Evolutionary conservation across 2,888 invertebrate genomes (phyloP).

Genomic region (Orthosia gracilis): DNA sequence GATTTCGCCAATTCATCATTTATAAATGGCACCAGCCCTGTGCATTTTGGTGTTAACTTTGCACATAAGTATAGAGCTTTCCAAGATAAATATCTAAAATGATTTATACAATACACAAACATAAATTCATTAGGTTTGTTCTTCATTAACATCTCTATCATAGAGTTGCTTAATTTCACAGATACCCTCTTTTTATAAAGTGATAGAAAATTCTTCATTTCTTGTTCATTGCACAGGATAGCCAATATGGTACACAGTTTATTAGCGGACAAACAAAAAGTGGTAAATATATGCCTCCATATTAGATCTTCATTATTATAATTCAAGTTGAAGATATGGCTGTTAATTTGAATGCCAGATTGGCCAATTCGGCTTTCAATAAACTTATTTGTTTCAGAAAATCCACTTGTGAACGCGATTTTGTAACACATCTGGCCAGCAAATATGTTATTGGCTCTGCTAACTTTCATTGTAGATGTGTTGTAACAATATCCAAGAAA

Average conservation of each 20-base stretch:
- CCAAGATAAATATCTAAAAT: slow-evolving; percentile 86
- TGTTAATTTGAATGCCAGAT: slow-evolving; percentile 85
- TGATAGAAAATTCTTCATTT: slow-evolving; percentile 77
- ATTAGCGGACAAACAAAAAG: slow-evolving; percentile 87
- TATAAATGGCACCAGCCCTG: slow-evolving; percentile 76
- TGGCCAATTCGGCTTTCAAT: slow-evolving; percentile 85
- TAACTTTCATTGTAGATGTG: slow-evolving; percentile 81
- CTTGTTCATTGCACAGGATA: slow-evolving; percentile 77
- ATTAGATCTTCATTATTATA: slow-evolving; percentile 82
- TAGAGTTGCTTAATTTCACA: slow-evolving; percentile 83
- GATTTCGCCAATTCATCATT: slow-evolving; percentile 82
- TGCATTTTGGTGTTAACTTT: slow-evolving; percentile 82
- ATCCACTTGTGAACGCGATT: slow-evolving; percentile 82
- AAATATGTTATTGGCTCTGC: slow-evolving; percentile 83
- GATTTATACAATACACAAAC: slow-evolving; percentile 87
- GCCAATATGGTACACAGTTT: slow-evolving; percentile 88
- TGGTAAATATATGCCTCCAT: slow-evolving; percentile 85
- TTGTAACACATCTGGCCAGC: slow-evolving; percentile 87
- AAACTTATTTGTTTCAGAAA: slow-evolving; percentile 80
- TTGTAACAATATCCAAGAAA: slow-evolving; percentile 86
- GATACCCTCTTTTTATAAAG: slow-evolving; percentile 85
- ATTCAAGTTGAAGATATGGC: slow-evolving; percentile 85
- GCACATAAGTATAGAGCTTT: slow-evolving; percentile 84
- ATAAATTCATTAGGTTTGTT: slow-evolving; percentile 75
- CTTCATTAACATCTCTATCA: slow-evolving; percentile 78